Evolutionary conservation across 2,888 invertebrate species (phyloP).

Genomic region (Pseudeuparius sepicola): DNA sequence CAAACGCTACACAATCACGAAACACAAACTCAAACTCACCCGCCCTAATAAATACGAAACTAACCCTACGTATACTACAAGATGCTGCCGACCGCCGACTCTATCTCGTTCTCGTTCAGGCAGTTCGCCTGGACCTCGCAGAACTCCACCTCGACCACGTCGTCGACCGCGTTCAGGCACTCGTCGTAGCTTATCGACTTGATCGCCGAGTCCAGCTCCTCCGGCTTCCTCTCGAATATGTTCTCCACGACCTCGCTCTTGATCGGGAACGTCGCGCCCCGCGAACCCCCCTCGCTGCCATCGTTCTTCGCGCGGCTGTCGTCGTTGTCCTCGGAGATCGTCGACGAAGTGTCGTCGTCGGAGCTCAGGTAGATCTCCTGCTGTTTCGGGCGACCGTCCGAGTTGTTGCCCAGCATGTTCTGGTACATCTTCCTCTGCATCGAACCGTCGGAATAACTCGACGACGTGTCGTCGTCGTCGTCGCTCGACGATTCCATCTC

Average conservation of each 20-base stretch:
- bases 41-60: too few relatives aligned
- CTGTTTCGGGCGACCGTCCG: slow-evolving; percentile 2
- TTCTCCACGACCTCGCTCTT: slow-evolving; percentile 21
- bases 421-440: slow-evolving; percentile 13
- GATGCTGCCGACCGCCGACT: slow-evolving; percentile 38
- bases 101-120: slow-evolving; percentile 37
- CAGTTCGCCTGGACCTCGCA: slow-evolving; percentile 30
- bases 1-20: too few relatives aligned
- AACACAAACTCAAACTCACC: too few relatives aligned
- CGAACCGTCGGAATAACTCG: slow-evolving; percentile 17
- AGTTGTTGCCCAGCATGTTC: slow-evolving; percentile 12
- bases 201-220: slow-evolving; percentile 36
- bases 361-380: slow-evolving; percentile 13
- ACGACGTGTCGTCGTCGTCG: slow-evolving; percentile 19
- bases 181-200: slow-evolving; percentile 34
- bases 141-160: slow-evolving; percentile 25
- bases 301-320: slow-evolving; percentile 15
- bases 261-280: slow-evolving; percentile 19
- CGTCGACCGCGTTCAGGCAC: slow-evolving; percentile 23
- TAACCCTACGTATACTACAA: too few relatives aligned
- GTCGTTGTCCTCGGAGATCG: slow-evolving; percentile 16
- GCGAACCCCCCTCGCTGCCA: slow-evolving; percentile 19
- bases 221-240: slow-evolving; percentile 28
- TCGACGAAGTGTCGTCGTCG: slow-evolving; percentile 20
- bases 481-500: slow-evolving; percentile 16